phyloP scores from a whole-genome alignment of 2,797 vertebrate genomes.

The Sebastiscus albofasciatus region DNA sequence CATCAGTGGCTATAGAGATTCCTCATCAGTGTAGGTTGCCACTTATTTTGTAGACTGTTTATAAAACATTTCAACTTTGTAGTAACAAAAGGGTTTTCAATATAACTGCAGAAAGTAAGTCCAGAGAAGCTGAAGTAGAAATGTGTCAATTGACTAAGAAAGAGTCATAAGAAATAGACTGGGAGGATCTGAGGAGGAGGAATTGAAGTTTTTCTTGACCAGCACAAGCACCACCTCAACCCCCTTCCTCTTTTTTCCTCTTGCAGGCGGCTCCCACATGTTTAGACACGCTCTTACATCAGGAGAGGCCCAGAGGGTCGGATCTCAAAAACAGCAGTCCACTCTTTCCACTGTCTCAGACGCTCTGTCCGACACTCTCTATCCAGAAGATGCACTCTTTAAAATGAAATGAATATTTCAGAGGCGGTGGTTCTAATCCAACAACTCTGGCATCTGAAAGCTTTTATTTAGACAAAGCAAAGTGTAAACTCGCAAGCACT shows the following conservation, averaged over 20 bases:
- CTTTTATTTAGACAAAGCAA: neutral
- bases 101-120: neutral
- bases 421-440: neutral
- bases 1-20: neutral
- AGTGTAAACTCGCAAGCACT: conserved; percentile 15
- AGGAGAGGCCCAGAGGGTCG: conserved; percentile 72
- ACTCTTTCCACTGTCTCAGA: conserved; percentile 42
- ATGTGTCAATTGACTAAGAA: too few relatives aligned
- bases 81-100: neutral
- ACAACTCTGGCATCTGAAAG: neutral
- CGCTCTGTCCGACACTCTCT: neutral
- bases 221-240: conserved; percentile 34
- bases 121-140: neutral
- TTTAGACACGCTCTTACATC: conserved; percentile 65
- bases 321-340: conserved; percentile 39
- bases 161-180: neutral
- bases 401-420: neutral
- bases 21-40: neutral
- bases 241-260: conserved; percentile 41
- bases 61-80: neutral
- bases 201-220: conserved; percentile 53
- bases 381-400: neutral
- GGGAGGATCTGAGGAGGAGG: conserved; percentile 25
- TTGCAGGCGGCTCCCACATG: conserved; percentile 69
- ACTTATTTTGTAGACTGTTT: neutral